These are phyloP conservation scores for Anniella stebbinsi DNA, from an alignment of 2,797 vertebrate species.

Conservation along the genomic window DNA sequence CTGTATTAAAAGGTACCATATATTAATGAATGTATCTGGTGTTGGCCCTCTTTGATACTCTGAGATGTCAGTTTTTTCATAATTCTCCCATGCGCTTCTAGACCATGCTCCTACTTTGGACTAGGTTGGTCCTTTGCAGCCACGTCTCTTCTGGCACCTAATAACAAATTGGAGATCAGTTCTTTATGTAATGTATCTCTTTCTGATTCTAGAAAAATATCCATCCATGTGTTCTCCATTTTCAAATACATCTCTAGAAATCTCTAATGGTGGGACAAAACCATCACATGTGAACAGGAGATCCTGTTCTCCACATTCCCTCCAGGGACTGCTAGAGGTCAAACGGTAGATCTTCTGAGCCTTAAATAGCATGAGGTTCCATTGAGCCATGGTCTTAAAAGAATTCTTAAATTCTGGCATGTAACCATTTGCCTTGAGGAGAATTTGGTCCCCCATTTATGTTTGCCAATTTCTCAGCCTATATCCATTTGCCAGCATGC, in stretches of 20 bases:
- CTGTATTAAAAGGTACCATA: neutral
- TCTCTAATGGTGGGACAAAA: neutral
- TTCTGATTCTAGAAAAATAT: neutral
- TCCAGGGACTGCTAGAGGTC: neutral
- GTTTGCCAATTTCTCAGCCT: constrained; percentile 1
- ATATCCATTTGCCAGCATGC: neutral
- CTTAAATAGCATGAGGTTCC: neutral
- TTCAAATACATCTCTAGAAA: neutral
- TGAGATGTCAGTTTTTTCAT: neutral
- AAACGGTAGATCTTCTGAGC: neutral
- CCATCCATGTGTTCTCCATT: neutral
- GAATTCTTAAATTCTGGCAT: neutral
- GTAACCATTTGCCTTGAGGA: neutral
- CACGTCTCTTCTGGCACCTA: neutral
- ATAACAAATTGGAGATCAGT: neutral
- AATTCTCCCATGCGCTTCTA: neutral
- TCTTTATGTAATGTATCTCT: neutral
- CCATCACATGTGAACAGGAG: no score
- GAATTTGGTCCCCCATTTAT: neutral
- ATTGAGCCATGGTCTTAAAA: neutral
- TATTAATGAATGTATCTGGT: neutral
- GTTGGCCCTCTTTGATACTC: neutral
- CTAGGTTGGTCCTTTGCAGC: neutral
- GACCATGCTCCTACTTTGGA: neutral
- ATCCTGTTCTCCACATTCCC: neutral